Evolutionary conservation across 2,797 vertebrate species (phyloP).

Genomic region (Sebastes steindachneri): DNA sequence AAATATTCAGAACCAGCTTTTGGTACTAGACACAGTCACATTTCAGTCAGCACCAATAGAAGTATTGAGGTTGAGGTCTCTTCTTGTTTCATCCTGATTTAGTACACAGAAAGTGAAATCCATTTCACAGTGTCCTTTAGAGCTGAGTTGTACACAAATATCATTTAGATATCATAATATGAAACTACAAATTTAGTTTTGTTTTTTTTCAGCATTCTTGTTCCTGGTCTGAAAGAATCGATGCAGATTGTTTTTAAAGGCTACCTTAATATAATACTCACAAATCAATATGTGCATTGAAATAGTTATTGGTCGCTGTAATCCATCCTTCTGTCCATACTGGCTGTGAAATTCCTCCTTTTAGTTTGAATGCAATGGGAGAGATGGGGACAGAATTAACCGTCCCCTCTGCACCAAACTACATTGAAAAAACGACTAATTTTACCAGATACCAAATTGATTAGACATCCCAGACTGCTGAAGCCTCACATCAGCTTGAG

Average conservation of each 20-base stretch:
- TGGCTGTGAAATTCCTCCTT: background rate
- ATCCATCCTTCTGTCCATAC: background rate
- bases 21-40: background rate
- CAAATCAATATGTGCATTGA: background rate
- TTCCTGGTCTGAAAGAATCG: background rate
- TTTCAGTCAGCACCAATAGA: background rate
- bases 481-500: background rate
- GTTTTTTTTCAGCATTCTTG: too few relatives aligned
- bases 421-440: background rate
- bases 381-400: background rate
- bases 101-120: background rate
- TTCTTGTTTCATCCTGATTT: background rate
- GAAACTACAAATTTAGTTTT: background rate
- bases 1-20: background rate
- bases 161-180: background rate
- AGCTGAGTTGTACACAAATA: too few relatives aligned
- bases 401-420: background rate
- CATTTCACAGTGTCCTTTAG: background rate
- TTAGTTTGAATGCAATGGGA: background rate
- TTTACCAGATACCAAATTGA: background rate
- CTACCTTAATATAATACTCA: background rate
- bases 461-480: background rate
- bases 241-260: background rate
- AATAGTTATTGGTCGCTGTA: background rate
- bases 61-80: too few relatives aligned